Percentiles rank a stretch among this genome's conserved stretches.
These are phyloP conservation scores for Lacerta viridis DNA, from an alignment of 2,797 vertebrate genomes.

Conservation along the genomic window DNA sequence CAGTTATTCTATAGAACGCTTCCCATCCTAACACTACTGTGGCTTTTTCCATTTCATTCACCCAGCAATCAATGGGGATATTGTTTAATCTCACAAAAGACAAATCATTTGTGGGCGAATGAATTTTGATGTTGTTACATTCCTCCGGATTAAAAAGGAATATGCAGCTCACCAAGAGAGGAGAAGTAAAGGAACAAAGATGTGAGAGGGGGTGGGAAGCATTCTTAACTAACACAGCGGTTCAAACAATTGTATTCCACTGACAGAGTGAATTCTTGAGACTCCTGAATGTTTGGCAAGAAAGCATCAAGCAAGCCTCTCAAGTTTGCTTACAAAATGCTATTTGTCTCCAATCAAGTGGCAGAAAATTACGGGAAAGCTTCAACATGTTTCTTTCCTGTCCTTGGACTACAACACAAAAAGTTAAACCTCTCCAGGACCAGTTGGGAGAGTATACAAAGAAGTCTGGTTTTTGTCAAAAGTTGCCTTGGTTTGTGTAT, in stretches of 20 bases:
- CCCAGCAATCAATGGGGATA: slow-evolving; percentile 81
- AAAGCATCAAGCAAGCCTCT: slow-evolving; percentile 10
- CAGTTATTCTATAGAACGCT: slow-evolving; percentile 76
- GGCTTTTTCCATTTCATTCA: slow-evolving; percentile 79
- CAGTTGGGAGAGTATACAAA: slow-evolving; percentile 55
- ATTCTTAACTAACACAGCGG: slow-evolving; percentile 1
- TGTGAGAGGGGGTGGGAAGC: slow-evolving; percentile 19
- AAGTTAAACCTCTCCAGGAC: slow-evolving; percentile 51
- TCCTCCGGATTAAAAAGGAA: slow-evolving; percentile 29
- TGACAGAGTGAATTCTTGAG: slow-evolving; percentile 46
- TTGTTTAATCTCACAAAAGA: slow-evolving; percentile 82
- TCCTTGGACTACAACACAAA: slow-evolving; percentile 58
- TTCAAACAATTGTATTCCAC: not conserved
- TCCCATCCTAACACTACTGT: slow-evolving; percentile 53
- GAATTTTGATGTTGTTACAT: slow-evolving; percentile 1
- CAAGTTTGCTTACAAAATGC: slow-evolving; percentile 55
- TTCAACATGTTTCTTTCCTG: not conserved
- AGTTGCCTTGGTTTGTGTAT: slow-evolving; percentile 64
- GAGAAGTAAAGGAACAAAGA: not conserved
- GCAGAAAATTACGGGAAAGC: slow-evolving; percentile 55
- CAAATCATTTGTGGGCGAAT: slow-evolving; percentile 78
- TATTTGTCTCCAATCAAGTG: slow-evolving; percentile 58
- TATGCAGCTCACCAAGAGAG: not conserved
- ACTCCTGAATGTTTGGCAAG: slow-evolving; percentile 50
- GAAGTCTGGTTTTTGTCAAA: slow-evolving; percentile 69